These are phyloP conservation scores for Acrocera orbiculus DNA, from an alignment of 2,888 invertebrate genomes.

Conservation along the genomic window DNA sequence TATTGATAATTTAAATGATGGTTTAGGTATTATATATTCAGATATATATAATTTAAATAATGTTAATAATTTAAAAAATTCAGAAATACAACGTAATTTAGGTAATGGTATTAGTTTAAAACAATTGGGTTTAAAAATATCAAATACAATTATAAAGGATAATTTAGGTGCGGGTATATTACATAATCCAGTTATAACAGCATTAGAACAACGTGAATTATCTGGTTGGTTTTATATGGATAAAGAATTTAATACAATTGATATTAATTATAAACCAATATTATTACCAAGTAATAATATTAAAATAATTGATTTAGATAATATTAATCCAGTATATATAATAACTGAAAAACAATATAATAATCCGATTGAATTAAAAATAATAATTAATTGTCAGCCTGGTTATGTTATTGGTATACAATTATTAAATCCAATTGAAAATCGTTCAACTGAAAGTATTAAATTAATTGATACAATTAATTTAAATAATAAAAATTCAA, in stretches of 20 bases:
- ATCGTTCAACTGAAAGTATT: conserved; percentile 70
- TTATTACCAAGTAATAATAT: conserved; percentile 46
- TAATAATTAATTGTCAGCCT: conserved; percentile 52
- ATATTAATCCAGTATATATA: conserved; percentile 62
- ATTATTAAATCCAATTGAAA: conserved; percentile 76
- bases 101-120: conserved; percentile 83
- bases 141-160: conserved; percentile 60
- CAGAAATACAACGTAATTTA: conserved; percentile 65
- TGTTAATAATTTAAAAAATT: conserved; percentile 64
- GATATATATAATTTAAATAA: conserved; percentile 78
- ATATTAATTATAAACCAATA: conserved; percentile 56
- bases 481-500: conserved; percentile 42
- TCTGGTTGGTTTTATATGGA: conserved; percentile 79
- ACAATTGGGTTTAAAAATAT: conserved; percentile 66
- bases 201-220: conserved; percentile 72
- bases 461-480: conserved; percentile 59
- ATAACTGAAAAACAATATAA: conserved; percentile 50
- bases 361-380: conserved; percentile 38
- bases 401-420: conserved; percentile 79
- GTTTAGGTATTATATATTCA: conserved; percentile 83
- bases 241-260: conserved; percentile 44
- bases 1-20: conserved; percentile 76
- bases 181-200: conserved; percentile 76
- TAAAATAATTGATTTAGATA: conserved; percentile 44
- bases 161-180: conserved; percentile 77